phyloP scores from a whole-genome alignment of 2,113 vertebrate genomes.

The Paramisgurnus dabryanus region DNA sequence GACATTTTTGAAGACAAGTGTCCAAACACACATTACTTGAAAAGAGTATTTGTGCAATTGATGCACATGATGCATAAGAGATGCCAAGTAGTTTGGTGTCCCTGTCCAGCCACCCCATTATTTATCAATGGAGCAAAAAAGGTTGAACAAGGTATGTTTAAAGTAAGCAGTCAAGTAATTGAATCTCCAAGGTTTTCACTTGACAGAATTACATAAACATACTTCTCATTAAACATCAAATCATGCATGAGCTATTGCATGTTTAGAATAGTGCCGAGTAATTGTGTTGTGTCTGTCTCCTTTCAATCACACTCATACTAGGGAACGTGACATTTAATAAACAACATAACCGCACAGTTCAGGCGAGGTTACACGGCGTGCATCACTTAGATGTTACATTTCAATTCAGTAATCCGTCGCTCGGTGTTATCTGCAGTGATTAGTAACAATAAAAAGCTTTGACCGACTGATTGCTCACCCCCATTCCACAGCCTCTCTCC shows the following conservation, averaged over 20 bases:
- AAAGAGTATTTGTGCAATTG: too few species aligned
- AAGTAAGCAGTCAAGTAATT: not conserved
- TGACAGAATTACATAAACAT: slow-evolving; percentile 2
- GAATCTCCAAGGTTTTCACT: not conserved
- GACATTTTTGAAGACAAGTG: too few species aligned
- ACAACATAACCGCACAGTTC: not conserved
- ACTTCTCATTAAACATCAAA: slow-evolving; percentile 3
- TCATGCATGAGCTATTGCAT: not conserved
- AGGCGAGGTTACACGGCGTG: not conserved
- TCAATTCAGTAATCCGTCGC: not conserved
- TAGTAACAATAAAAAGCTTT: slow-evolving; percentile 32
- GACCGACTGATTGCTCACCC: slow-evolving; percentile 3
- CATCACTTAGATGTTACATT: slow-evolving; percentile 5
- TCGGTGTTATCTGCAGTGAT: slow-evolving; percentile 35
- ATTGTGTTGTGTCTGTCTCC: slow-evolving; percentile 2
- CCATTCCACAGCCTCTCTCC: slow-evolving; percentile 19
- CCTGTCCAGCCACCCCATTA: not conserved
- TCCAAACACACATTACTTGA: too few species aligned
- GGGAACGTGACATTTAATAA: slow-evolving; percentile 29
- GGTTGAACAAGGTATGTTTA: not conserved
- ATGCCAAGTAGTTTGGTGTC: not conserved
- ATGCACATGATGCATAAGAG: too few species aligned
- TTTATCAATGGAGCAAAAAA: not conserved
- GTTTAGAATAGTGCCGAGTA: not conserved
- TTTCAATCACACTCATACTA: not conserved